These are phyloP conservation scores for Drosophila colorata DNA, from an alignment of 2,888 invertebrate species.

Conservation along the genomic window DNA sequence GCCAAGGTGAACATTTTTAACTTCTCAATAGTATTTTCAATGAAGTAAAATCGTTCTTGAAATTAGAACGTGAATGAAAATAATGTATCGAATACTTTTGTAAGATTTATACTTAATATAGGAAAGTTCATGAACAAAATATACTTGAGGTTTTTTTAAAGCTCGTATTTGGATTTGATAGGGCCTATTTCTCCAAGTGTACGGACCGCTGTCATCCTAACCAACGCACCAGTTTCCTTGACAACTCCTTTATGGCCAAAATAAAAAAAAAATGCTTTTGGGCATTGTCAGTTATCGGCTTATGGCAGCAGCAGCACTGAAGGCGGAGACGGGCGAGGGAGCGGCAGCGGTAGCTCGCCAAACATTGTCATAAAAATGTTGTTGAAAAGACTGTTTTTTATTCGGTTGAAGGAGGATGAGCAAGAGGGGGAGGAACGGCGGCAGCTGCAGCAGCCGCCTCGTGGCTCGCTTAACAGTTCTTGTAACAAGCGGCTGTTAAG, in stretches of 20 bases:
- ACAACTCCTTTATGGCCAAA: slow-evolving; percentile 72
- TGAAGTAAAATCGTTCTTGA: too few relatives aligned
- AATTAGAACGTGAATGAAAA: too few relatives aligned
- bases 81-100: too few relatives aligned
- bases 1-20: background rate
- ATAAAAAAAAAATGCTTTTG: slow-evolving; percentile 69
- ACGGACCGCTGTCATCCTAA: slow-evolving; percentile 52
- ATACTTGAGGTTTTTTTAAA: too few relatives aligned
- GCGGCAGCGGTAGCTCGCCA: slow-evolving; percentile 11
- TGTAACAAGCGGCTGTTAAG: slow-evolving; percentile 58
- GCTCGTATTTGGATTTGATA: background rate
- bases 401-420: slow-evolving; percentile 18
- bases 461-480: slow-evolving; percentile 54
- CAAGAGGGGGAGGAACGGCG: slow-evolving; percentile 5
- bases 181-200: background rate
- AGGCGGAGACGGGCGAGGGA: background rate
- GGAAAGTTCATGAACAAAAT: too few relatives aligned
- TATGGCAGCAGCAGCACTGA: slow-evolving; percentile 42
- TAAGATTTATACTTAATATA: too few relatives aligned
- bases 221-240: slow-evolving; percentile 73
- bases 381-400: slow-evolving; percentile 32
- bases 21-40: too few relatives aligned
- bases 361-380: slow-evolving; percentile 76
- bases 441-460: slow-evolving; percentile 12
- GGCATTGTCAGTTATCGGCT: slow-evolving; percentile 79